A percentile compares a stretch with the other conserved stretches of the same genome.
Evolutionary conservation across 1,140 invertebrate genomes (phyloP).

Genomic region (Megalopta genalis): DNA sequence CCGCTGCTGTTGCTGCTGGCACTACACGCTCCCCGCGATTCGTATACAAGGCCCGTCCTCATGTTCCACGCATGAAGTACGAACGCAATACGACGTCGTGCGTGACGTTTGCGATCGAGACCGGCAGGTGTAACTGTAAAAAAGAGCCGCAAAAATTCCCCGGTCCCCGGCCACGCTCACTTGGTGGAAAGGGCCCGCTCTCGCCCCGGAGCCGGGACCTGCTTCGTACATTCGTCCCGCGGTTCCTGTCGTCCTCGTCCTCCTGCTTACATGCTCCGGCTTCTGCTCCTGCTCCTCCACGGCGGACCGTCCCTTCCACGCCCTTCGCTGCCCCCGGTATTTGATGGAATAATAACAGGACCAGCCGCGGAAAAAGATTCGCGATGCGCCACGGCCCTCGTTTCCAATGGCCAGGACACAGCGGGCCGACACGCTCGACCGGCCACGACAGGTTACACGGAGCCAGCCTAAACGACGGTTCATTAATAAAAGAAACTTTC

Average conservation of each 20-base stretch:
- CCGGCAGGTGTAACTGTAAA: constrained; percentile 62
- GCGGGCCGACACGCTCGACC: background rate
- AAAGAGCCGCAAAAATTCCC: constrained; percentile 60
- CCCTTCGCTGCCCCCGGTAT: constrained; percentile 40
- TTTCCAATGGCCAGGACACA: constrained; percentile 4
- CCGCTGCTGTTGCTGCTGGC: background rate
- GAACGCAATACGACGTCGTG: constrained; percentile 56
- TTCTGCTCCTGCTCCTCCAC: background rate
- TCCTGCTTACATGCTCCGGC: too few species aligned
- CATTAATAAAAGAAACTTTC: constrained; percentile 29
- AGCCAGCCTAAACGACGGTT: constrained; percentile 29
- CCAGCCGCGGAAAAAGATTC: constrained; percentile 24
- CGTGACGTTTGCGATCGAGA: constrained; percentile 62
- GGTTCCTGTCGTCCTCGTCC: background rate
- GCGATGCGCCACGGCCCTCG: background rate
- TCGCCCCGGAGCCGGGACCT: background rate
- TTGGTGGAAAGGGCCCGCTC: background rate
- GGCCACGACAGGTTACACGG: constrained; percentile 39
- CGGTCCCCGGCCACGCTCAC: constrained; percentile 24
- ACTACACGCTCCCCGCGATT: constrained; percentile 20
- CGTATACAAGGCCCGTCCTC: constrained; percentile 52
- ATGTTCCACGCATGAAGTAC: constrained; percentile 57
- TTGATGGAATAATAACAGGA: constrained; percentile 64
- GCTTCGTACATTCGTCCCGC: too few species aligned
- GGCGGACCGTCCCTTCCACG: background rate